Evolutionary conservation across 1,140 invertebrate species (phyloP), one percentile per base, ranked within the genome.

Genomic region (Hydropsyche tenuis): DNA sequence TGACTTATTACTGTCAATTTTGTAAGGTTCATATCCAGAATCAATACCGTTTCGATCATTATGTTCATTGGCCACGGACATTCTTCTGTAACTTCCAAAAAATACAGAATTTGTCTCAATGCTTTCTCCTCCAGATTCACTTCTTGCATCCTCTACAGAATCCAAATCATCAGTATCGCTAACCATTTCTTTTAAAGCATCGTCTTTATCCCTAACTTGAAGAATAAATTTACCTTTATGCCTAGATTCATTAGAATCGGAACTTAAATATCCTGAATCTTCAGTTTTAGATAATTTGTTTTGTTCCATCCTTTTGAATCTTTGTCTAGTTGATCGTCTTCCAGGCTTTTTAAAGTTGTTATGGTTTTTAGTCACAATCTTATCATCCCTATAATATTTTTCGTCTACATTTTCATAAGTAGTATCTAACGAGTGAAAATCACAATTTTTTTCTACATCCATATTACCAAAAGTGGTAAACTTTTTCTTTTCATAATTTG

Each of bases 41-140:
- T 70, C 68, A n/a, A 60, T 27, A 20, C 18, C 27, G 4, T 5
- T 56, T 20, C 69, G 60, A 11, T 73, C 51, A 37, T 64, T 9
- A 56, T 74, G 62, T 2, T 43, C 46, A 30, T 72, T 75, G 18
- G 68, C 30, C 11, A 73, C 56, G 1, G 7, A 79, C 51, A 70
- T 79, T 82, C 79, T 88, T 79, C 78, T 80, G 79, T 86, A 90
- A 85, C 85, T 88, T 75, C 83, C 91, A 78, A 93, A 93, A 78
- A 93, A 92, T 1, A 93, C 92, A 14, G 92, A 93, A 83, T 94
- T 92, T 0, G 93, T 94, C 71, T 92, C 93, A 43, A 94, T 86
- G 83, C 92, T 94, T 80, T 94, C 93, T 5, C 91, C 92, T 1
- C 92, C 93, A 48, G 92, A 94, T 83, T 94, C 93, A 83, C 92